phyloP scores from a whole-genome alignment of 1,140 invertebrate species.

The Drosophila ananassae region DNA sequence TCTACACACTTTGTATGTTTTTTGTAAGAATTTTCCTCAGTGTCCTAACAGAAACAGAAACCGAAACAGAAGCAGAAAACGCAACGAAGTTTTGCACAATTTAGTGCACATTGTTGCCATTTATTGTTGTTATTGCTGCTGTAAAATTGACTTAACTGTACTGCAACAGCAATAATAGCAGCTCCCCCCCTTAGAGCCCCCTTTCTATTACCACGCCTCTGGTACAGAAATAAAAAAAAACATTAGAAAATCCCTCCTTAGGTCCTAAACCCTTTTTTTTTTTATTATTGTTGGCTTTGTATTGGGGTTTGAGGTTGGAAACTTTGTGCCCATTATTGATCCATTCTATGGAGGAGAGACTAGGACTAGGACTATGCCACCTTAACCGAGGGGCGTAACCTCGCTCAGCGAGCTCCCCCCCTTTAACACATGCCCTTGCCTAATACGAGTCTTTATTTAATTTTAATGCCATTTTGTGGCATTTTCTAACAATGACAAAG shows the following conservation, averaged over 20 bases:
- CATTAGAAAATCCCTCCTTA: constrained; percentile 52
- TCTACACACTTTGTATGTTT: neutral
- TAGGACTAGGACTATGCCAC: constrained; percentile 31
- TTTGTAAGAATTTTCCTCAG: neutral
- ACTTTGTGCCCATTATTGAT: constrained; percentile 80
- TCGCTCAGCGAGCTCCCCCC: constrained; percentile 18
- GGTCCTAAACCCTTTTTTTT: constrained; percentile 50
- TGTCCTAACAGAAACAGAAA: constrained; percentile 14
- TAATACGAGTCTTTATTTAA: constrained; percentile 80
- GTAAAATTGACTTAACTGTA: constrained; percentile 75
- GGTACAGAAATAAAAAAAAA: neutral
- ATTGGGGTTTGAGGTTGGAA: constrained; percentile 41
- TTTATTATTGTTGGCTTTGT: constrained; percentile 19
- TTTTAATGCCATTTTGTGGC: constrained; percentile 76
- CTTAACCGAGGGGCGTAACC: constrained; percentile 47
- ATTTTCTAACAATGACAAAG: constrained; percentile 34
- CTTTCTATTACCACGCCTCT: constrained; percentile 2
- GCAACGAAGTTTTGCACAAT: constrained; percentile 69
- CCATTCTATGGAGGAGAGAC: constrained; percentile 42
- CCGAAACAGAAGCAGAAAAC: constrained; percentile 42
- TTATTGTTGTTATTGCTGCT: constrained; percentile 54
- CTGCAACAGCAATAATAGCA: constrained; percentile 53
- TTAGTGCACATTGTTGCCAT: constrained; percentile 73
- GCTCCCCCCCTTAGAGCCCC: neutral
- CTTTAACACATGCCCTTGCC: constrained; percentile 52